These are phyloP conservation scores for Passer domesticus DNA, from an alignment of 2,113 vertebrate genomes.

Conservation along the genomic window DNA sequence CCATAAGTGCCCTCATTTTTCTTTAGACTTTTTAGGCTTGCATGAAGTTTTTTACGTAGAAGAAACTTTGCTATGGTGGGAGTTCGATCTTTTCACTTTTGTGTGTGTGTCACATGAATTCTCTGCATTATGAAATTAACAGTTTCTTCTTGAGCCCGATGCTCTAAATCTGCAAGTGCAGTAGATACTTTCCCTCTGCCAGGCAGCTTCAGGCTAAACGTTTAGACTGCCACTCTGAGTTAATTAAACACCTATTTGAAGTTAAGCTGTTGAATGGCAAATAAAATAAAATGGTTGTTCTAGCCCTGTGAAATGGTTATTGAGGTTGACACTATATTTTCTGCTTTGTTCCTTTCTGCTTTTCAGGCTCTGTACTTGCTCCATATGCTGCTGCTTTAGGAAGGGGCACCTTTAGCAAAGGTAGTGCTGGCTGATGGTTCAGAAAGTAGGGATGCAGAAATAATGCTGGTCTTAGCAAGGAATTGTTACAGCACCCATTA, in stretches of 20 bases:
- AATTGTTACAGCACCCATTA: background rate
- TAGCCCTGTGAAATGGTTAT: background rate
- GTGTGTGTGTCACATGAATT: background rate
- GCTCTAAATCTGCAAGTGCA: slow-evolving; percentile 14
- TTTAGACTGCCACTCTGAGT: slow-evolving; percentile 54
- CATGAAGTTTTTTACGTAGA: background rate
- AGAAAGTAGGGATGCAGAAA: background rate
- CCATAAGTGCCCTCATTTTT: background rate
- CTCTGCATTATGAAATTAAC: slow-evolving; percentile 12
- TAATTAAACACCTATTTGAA: slow-evolving; percentile 74
- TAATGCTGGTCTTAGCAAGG: background rate
- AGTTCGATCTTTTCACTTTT: background rate
- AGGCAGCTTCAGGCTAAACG: slow-evolving; percentile 52
- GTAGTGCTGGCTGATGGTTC: background rate
- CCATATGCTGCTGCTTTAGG: background rate
- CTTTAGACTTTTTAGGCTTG: background rate
- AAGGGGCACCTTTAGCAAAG: background rate
- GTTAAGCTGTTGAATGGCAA: slow-evolving; percentile 56
- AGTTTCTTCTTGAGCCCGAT: slow-evolving; percentile 9
- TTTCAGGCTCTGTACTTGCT: background rate
- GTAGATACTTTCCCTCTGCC: slow-evolving; percentile 20
- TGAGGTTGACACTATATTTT: slow-evolving; percentile 3
- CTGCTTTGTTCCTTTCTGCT: background rate
- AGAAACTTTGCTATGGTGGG: background rate
- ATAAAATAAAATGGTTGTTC: slow-evolving; percentile 50